A percentile compares a stretch with the other conserved stretches of the same genome.
Evolutionary conservation across 2,113 vertebrate genomes (phyloP).

Genomic region (Pelobates fuscus): DNA sequence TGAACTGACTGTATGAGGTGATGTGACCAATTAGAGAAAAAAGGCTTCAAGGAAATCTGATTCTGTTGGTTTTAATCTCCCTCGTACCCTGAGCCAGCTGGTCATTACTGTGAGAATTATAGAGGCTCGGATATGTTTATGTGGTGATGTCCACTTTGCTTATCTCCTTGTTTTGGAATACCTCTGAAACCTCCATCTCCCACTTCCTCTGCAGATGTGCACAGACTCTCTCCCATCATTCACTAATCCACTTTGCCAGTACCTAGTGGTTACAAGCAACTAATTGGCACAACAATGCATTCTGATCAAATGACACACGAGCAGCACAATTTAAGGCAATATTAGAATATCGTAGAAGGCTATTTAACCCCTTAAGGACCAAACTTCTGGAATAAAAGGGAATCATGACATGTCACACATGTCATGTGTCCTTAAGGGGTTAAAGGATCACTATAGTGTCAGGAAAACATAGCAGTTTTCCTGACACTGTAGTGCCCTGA

Average conservation of each 20-base stretch:
- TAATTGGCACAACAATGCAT: background rate
- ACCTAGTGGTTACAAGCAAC: background rate
- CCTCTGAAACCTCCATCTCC: background rate
- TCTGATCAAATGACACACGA: background rate
- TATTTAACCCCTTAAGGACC: no score
- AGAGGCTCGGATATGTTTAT: conserved; percentile 29
- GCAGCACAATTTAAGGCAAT: background rate
- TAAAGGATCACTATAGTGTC: no score
- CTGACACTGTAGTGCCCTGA: no score
- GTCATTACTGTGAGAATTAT: conserved; percentile 10
- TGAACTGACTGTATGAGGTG: no score
- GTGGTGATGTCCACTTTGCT: conserved; percentile 34
- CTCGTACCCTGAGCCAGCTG: conserved; percentile 9
- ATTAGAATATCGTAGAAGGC: no score
- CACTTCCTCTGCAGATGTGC: conserved; percentile 20
- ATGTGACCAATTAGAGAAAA: no score
- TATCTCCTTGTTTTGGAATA: conserved; percentile 34
- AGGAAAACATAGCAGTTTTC: no score
- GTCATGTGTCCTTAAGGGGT: no score
- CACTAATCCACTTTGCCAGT: background rate
- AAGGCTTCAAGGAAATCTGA: no score
- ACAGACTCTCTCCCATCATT: conserved; percentile 15
- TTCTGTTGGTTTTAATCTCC: conserved; percentile 27
- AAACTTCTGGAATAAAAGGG: no score
- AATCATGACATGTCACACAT: no score